Evolutionary conservation across 2,888 invertebrate genomes (phyloP), one percentile per base, ranked within the genome.

Genomic region (Acanthococcus lagerstroemiae): DNA sequence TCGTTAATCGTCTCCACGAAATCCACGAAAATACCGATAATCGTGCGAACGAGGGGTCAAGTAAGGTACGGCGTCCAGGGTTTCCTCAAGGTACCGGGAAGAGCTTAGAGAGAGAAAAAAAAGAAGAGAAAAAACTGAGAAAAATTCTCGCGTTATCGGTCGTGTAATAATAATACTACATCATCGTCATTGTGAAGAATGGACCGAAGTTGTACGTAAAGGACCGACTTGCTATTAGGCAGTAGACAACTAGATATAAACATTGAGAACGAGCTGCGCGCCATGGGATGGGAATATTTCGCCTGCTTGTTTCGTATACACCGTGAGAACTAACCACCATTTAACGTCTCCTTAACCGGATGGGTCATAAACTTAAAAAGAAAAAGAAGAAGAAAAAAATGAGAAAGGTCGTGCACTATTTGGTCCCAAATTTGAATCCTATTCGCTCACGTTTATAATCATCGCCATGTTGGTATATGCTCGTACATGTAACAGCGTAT

Each of bases 201-300:
- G 52, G 52, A 52, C 52, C 52, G 15, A 21, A 52, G 22, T 52
- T 52, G 21, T 22, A 52, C 24, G 52, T 21, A 52, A 52, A 52
- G 52, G 52, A 52, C 52, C 37, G 37, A 37, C 37, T 37, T 19
- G 48, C 48, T 52, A 52, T 52, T 52, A 24, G 52, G 52, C 52
- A 52, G 52, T 52, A 52, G 52, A 52, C 52, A 45, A 45, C 46
- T 45, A 45, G 46, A 45, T 45, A 45, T 15, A 45, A 45, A 24
- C 52, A 52, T 21, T 52, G 52, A 52, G 12, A 22, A 52, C 37
- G 37, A 37, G 37, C 37, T 37, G 3, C 37, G 37, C n/a, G n/a
- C 52, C 52, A 21, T 52, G 52, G 52, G 52, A 52, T 52, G 52
- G 52, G 52, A 52, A 52, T 52, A 52, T 52, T 52, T 52, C 52